Conservation (phyloP, 2,797 vertebrate species). For the Coilia nasus region DNA sequence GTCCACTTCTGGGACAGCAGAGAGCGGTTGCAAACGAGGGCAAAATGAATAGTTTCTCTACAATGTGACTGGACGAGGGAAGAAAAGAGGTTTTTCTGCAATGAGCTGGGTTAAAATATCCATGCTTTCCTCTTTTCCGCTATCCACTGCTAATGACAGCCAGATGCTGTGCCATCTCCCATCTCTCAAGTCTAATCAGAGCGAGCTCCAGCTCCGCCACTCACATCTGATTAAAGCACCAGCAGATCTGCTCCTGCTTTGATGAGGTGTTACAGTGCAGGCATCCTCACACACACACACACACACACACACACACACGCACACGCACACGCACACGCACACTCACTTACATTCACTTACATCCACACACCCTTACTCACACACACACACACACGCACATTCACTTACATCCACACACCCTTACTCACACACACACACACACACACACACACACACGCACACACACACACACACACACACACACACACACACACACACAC, state of each 20-base stretch:
- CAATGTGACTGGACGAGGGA: not conserved
- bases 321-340: not conserved
- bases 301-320: slow-evolving; percentile 6
- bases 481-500: too few species aligned
- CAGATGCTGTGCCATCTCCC: not conserved
- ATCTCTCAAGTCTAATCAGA: not conserved
- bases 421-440: not conserved
- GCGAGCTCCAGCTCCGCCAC: not conserved
- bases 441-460: too few species aligned
- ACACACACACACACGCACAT: not conserved
- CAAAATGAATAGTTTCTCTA: not conserved
- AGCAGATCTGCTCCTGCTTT: not conserved
- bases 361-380: not conserved
- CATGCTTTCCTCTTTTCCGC: not conserved
- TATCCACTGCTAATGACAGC: not conserved
- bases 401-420: too few species aligned
- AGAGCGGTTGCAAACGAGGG: not conserved
- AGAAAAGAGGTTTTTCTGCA: not conserved
- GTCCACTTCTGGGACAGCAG: not conserved
- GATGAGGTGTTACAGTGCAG: slow-evolving; percentile 7
- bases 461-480: too few species aligned
- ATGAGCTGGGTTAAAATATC: not conserved
- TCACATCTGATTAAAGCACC: not conserved
- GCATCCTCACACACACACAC: not conserved
- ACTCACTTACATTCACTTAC: not conserved